These are phyloP conservation scores for Sphyrna mokarran DNA, from an alignment of 2,113 vertebrate genomes.

Conservation along the genomic window DNA sequence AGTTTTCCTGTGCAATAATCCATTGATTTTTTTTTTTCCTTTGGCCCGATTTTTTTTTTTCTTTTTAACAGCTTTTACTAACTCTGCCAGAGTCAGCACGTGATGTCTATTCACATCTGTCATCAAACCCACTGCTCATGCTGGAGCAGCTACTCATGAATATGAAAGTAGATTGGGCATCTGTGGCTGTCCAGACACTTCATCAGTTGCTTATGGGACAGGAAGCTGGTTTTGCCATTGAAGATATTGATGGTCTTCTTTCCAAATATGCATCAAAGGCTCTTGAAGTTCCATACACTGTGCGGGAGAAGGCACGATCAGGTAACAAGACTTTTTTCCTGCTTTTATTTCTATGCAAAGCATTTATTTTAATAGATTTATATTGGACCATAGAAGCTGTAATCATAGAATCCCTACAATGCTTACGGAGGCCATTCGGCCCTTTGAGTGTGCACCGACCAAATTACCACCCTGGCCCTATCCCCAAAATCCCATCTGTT, in stretches of 20 bases:
- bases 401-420: too few relatives aligned
- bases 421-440: too few relatives aligned
- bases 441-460: too few relatives aligned
- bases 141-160: constrained; percentile 96
- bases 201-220: constrained; percentile 66
- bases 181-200: constrained; percentile 67
- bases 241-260: constrained; percentile 75
- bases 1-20: not conserved
- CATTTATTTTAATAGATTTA: not conserved
- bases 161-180: constrained; percentile 90
- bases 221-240: constrained; percentile 64
- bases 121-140: constrained; percentile 82
- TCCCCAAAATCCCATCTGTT: too few relatives aligned
- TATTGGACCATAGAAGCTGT: not conserved
- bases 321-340: constrained; percentile 56
- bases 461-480: too few relatives aligned
- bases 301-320: constrained; percentile 68
- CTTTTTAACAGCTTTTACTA: constrained; percentile 68
- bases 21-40: not conserved
- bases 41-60: not conserved
- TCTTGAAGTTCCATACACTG: constrained; percentile 77
- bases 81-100: constrained; percentile 74
- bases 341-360: constrained; percentile 24
- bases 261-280: constrained; percentile 80
- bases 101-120: constrained; percentile 74